Evolutionary conservation across 2,888 invertebrate genomes (phyloP), one percentile per base, ranked within the genome.

Genomic region (Steinernema carpocapsae): DNA sequence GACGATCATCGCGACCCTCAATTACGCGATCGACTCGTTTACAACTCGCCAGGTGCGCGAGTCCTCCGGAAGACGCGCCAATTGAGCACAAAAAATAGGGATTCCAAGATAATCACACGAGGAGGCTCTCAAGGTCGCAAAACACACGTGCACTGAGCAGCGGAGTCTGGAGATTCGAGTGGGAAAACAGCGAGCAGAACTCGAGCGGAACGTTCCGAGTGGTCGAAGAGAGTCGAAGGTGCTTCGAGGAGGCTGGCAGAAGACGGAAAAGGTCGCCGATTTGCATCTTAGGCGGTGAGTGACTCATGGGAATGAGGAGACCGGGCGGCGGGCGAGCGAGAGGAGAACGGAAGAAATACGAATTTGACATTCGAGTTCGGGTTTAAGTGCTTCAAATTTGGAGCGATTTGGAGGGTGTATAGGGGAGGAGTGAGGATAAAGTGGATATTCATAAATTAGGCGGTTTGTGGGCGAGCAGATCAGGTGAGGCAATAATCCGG

Each of bases 11-110:
- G 26, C 56, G 56, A 22, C 56, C 56, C 56, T 56, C 56, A 56
- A 56, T 56, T 56, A 56, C 56, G 56, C 56, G 56, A 56, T 56
- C 26, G 56, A 56, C 56, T 7, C 56, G 3, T 56, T 56, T 56
- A 56, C 56, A 56, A 26, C 56, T 26, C 56, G 7, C 56, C 56
- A 56, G 56, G 56, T 56, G 56, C 56, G 56, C 56, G 56, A 56
- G 56, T 10, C 12, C 56, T 56, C 56, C 56, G 56, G 56, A 56
- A 56, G 56, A 43, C 14, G 7, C 43, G 43, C 7, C 43, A 14
- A 43, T 43, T 43, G 14, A 43, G 14, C 14, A 7, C 43, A 43
- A 56, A 56, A 24, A 19, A 26, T 12, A 43, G 14, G 43, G 43
- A 43, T 43, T 43, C 43, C 7, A 14, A 43, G 14, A 43, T 14